These are phyloP conservation scores for Sympetrum striolatum DNA, from an alignment of 2,888 invertebrate species.

Conservation along the genomic window DNA sequence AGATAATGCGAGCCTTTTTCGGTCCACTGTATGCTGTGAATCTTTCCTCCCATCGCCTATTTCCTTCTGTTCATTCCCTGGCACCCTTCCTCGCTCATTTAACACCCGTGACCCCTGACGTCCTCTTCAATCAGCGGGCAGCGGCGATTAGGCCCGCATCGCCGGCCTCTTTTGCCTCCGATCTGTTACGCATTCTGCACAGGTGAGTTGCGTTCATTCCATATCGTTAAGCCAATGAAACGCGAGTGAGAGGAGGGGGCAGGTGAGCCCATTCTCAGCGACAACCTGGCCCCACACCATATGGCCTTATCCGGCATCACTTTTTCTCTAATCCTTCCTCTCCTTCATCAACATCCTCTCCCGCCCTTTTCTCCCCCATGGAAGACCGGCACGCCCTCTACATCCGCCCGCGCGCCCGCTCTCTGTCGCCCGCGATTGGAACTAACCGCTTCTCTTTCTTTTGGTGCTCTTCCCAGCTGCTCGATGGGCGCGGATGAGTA, in stretches of 20 bases:
- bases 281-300: background rate
- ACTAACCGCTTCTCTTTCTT: background rate
- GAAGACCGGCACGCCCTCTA: background rate
- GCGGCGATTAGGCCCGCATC: background rate
- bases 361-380: background rate
- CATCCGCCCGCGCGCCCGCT: background rate
- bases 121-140: background rate
- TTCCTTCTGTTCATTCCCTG: too few relatives aligned
- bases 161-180: background rate
- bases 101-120: background rate
- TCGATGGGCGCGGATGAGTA: background rate
- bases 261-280: background rate
- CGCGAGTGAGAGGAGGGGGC: background rate
- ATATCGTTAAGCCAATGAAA: slow-evolving; percentile 13
- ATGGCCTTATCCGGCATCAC: background rate
- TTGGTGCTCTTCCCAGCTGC: too few relatives aligned
- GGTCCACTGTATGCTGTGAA: background rate
- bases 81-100: background rate
- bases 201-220: background rate
- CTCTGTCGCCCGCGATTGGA: background rate
- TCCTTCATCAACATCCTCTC: background rate
- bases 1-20: too few relatives aligned
- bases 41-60: background rate
- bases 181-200: slow-evolving; percentile 13
- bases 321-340: background rate